Evolutionary conservation across 1,140 invertebrate species (phyloP).

Genomic region (Brachionus plicatilis): DNA sequence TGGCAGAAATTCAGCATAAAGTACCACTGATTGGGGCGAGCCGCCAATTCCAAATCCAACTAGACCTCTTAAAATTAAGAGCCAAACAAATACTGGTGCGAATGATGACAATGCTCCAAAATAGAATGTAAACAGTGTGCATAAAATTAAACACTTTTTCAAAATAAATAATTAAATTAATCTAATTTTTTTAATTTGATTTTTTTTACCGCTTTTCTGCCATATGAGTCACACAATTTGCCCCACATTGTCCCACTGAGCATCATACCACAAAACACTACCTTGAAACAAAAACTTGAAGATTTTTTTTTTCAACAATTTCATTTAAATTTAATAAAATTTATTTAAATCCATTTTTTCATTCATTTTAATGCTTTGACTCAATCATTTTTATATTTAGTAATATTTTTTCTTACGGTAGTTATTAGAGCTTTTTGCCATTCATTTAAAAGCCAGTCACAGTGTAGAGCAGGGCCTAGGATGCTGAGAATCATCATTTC

Average conservation of each 20-base stretch:
- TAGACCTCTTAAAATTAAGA: slow-evolving; percentile 77
- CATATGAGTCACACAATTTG: slow-evolving; percentile 86
- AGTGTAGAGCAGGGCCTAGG: slow-evolving; percentile 81
- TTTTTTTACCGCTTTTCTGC: slow-evolving; percentile 68
- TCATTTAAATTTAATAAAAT: too few relatives aligned
- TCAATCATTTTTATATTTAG: slow-evolving; percentile 23
- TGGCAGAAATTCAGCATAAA: slow-evolving; percentile 90
- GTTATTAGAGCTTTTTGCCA: slow-evolving; percentile 70
- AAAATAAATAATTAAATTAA: slow-evolving; percentile 23
- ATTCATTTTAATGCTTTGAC: too few relatives aligned
- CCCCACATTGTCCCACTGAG: slow-evolving; percentile 90
- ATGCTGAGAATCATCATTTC: slow-evolving; percentile 95
- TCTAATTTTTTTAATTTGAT: neutral
- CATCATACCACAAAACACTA: slow-evolving; percentile 94
- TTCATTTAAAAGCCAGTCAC: slow-evolving; percentile 82
- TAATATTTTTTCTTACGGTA: slow-evolving; percentile 58
- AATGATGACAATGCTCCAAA: slow-evolving; percentile 83
- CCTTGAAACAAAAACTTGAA: slow-evolving; percentile 58
- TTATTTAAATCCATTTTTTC: too few relatives aligned
- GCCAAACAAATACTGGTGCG: slow-evolving; percentile 82
- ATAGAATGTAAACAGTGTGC: slow-evolving; percentile 66
- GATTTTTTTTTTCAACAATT: too few relatives aligned
- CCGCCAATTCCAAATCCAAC: slow-evolving; percentile 94
- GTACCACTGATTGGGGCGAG: slow-evolving; percentile 90
- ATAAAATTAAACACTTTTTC: slow-evolving; percentile 41